Conservation (phyloP, 2,113 vertebrate genomes). For the Vimba vimba region DNA sequence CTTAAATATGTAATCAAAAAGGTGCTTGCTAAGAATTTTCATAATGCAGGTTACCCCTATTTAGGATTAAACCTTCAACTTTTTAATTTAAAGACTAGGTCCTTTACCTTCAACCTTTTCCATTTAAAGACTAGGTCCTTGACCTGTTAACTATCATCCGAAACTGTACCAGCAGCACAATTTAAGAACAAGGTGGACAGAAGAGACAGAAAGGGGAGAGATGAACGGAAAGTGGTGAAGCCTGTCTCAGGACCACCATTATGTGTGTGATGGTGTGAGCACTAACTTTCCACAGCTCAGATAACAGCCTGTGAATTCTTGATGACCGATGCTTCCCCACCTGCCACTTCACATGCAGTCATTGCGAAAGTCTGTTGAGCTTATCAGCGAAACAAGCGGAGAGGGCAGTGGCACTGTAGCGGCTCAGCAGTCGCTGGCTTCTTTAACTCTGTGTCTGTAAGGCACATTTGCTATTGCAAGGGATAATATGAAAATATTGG, state of each 20-base stretch:
- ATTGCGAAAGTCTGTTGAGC: slow-evolving; percentile 53
- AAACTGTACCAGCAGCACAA: background rate
- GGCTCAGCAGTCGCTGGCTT: slow-evolving; percentile 5
- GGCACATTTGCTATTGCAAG: no score
- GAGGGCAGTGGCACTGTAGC: slow-evolving; percentile 55
- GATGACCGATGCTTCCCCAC: slow-evolving; percentile 56
- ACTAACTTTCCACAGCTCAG: slow-evolving; percentile 52
- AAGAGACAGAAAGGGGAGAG: slow-evolving; percentile 6
- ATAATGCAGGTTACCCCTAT: background rate
- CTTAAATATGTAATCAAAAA: no score
- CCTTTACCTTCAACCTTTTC: background rate
- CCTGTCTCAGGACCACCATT: slow-evolving; percentile 27
- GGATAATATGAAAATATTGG: no score
- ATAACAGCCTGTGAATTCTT: slow-evolving; percentile 70
- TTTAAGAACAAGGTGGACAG: background rate
- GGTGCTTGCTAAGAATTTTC: background rate
- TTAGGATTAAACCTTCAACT: background rate
- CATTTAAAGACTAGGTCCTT: background rate
- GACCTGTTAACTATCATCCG: background rate
- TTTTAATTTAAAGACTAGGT: background rate
- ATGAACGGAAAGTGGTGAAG: slow-evolving; percentile 47
- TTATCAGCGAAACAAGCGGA: slow-evolving; percentile 56
- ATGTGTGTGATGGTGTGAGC: slow-evolving; percentile 42
- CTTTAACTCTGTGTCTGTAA: no score
- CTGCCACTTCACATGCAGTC: slow-evolving; percentile 53